A percentile compares a stretch with the other conserved stretches of the same genome.
Evolutionary conservation across 2,797 vertebrate genomes (phyloP).

Genomic region (Trachops cirrhosus): DNA sequence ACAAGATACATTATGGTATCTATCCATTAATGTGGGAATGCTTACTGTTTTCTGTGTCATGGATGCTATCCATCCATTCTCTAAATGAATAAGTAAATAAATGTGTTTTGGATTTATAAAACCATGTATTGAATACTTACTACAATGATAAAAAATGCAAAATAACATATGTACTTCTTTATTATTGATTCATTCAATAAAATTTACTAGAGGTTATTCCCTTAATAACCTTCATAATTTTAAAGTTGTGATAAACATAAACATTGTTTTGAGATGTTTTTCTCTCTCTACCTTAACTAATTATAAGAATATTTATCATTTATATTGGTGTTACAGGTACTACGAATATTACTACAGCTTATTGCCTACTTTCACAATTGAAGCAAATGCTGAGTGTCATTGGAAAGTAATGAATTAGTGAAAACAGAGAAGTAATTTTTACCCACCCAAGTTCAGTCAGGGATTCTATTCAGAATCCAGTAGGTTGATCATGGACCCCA

Average conservation of each 20-base stretch:
- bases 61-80: neutral
- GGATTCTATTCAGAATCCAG: neutral
- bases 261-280: neutral
- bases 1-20: neutral
- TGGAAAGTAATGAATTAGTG: neutral
- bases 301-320: neutral
- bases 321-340: neutral
- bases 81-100: neutral
- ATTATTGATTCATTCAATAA: constrained; percentile 16
- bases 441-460: neutral
- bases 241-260: neutral
- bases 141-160: neutral
- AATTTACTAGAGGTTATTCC: neutral
- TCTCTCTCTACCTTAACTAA: neutral
- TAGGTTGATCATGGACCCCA: neutral
- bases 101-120: neutral
- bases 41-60: neutral
- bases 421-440: constrained; percentile 2
- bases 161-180: neutral
- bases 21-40: neutral
- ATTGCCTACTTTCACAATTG: neutral
- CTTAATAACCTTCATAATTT: neutral
- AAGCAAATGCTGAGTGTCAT: neutral
- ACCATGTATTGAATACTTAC: neutral
- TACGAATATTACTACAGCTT: neutral